These are phyloP conservation scores for Grallaria varia DNA, from an alignment of 2,113 vertebrate species.

Conservation along the genomic window DNA sequence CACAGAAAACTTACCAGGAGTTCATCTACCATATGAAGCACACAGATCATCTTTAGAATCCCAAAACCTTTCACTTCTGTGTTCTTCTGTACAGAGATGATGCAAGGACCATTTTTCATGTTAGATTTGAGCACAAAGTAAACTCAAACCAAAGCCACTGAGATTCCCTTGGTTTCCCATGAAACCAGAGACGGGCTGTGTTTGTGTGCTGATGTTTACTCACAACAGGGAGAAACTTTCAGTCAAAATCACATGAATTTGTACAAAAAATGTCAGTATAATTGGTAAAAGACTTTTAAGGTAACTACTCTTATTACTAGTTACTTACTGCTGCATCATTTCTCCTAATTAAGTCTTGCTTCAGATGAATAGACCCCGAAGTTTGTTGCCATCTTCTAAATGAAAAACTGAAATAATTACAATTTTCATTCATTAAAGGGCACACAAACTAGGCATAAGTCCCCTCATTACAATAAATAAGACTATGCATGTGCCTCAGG, in stretches of 20 bases:
- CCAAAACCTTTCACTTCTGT: background rate
- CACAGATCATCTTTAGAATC: rapidly evolving
- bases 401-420: background rate
- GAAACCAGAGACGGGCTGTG: background rate
- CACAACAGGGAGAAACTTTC: background rate
- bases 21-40: background rate
- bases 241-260: background rate
- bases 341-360: background rate
- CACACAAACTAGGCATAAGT: background rate
- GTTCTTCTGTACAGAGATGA: background rate
- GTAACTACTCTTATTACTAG: background rate
- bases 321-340: background rate
- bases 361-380: background rate
- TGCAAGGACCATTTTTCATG: background rate
- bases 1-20: background rate
- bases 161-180: background rate
- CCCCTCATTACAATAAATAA: background rate
- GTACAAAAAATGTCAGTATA: background rate
- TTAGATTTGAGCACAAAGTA: background rate
- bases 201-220: background rate
- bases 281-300: background rate
- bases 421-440: background rate
- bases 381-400: background rate
- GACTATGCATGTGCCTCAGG: background rate
- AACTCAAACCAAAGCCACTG: background rate